Base-by-base conservation (phyloP, 2,888 invertebrate species). In the Synanthedon myopaeformis region DNA sequence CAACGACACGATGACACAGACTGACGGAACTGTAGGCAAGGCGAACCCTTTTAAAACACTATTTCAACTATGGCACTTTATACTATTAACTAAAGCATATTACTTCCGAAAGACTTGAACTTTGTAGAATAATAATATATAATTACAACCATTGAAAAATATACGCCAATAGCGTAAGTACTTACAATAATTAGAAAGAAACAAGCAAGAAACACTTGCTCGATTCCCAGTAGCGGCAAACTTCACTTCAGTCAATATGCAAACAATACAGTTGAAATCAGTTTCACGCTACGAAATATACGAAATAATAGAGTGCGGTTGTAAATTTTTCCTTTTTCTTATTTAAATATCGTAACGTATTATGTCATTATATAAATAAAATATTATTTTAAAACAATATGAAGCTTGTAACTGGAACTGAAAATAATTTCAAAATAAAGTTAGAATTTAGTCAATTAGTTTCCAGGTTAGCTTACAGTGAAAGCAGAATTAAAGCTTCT, bases 111-210 rank as follows among this genome's bases (percentile, higher is more conserved):
- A 62, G 63, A 64, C 61, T 65, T 61, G 59, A 64, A 62, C 64
- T 57, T 60, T 61, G 58, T 65, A 60, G 65, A 66, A 69, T 61
- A 61, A 59, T 35, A 35, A 35, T 35, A 10, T 10, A 35, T 35
- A 10, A 35, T 35, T 35, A 45, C 45, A 45, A 45, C 45, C 45
- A 52, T 66, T 68, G 64, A 69, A 74, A 23, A 71, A 74, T 67
- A 69, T 70, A 69, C 72, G 66, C 66, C 62, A 68, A 65, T 67
- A 14, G 13, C 62, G 63, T 69, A 67, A 65, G 73, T 83, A 84
- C 84, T 81, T 82, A 82, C 80, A 70, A 35, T 76, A 76, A 81
- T 73, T 70, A 72, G 69, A 75, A 82, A 76, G 75, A 82, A 79
- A 76, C 35, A 76, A 71, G 80, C 75, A 82, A 76, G 75, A 82